Evolutionary conservation across 2,797 vertebrate genomes (phyloP), one percentile per base, ranked within the genome.

Genomic region (Ctenopoma multispine): DNA sequence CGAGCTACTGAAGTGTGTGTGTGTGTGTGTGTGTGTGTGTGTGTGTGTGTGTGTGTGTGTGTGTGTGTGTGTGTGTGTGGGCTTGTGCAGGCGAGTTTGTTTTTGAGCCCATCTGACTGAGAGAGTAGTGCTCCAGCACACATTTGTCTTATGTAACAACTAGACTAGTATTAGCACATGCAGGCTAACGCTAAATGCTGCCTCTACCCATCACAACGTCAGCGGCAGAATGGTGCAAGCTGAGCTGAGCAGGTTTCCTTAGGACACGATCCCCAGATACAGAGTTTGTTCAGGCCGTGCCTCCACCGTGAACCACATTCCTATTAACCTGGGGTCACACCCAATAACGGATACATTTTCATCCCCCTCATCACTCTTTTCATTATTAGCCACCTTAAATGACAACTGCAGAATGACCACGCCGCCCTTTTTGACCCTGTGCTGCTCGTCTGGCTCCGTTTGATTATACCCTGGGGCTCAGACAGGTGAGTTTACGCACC

Each of bases 91-190:
- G 53, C 27, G 2, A 24, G 49, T 58, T 60, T 53, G 54, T 54
- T 61, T 61, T 36, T 50, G 72, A 80, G 75, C 64, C 47, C 7
- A 54, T 47, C 59, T 63, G 57, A 81, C 71, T 74, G 67, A 75
- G 73, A 71, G 80, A 86, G 77, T 51, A 75, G 72, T 68, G 82
- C 75, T 78, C 61, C 75, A 65, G 70, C 21, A 54, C 77, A 77
- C 83, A 82, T 84, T 91, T 86, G 91, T 92, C 91, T 93, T 93
- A 93, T 82, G 86, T 91, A 94, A 95, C 81, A 81, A 50, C 72
- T 63, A 74, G 67, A 84, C 77, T 68, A 83, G 81, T 81, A 56
- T 86, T 84, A 87, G 85, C 81, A 80, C 72, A 84, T 27, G 69
- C 65, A 49, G 67, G 66, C 82, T 83, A 66, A 53, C 63, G 66